Base-by-base conservation (phyloP, 2,888 invertebrate genomes). In the Caprella mutica region DNA sequence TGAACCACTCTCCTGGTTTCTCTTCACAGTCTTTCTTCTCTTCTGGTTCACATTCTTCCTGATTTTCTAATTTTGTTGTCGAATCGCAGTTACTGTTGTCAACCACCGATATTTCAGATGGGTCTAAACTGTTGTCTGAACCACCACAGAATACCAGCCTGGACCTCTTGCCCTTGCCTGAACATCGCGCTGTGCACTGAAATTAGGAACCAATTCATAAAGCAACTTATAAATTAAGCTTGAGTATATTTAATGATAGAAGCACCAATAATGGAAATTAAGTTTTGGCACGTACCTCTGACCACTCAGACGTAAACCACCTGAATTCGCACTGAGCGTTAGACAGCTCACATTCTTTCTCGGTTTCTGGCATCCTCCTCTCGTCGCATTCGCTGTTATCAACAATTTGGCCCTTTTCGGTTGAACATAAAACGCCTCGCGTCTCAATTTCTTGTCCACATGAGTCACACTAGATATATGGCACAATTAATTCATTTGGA, bases 271-370 rank as follows among this genome's bases (percentile, higher is more conserved):
- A 35, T 35, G 9, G 14, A 35, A 35, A 35, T 35, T 35, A 35
- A 9, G 14, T 35, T 35, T 35, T 35, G 8, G n/a, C 9, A 35
- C 52, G 17, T 73, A 87, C 88, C 75, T 85, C 84, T 71, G 88
- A 86, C 97, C 96, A 97, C 68, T 91, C 86, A 0, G 87, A 84
- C 2, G 86, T 80, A 70, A 87, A 90, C 94, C 93, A 96, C 71
- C 84, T 81, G 69, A 79, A 81, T 59, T 84, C 78, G 72, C 92
- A 93, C 0, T 81, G 78, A 26, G 77, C 73, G 2, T 26, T 24
- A 12, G 72, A 69, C 0, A 75, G 72, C 30, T 80, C 78, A 68
- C 92, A 92, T 3, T 80, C 73, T 58, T 83, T 77, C n/a, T 79
- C 75, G 12, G 81, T 72, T 55, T 77, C 73, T 0, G 90, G 86